Evolutionary conservation across 2,797 vertebrate genomes (phyloP).

Genomic region (Chelon labrosus): DNA sequence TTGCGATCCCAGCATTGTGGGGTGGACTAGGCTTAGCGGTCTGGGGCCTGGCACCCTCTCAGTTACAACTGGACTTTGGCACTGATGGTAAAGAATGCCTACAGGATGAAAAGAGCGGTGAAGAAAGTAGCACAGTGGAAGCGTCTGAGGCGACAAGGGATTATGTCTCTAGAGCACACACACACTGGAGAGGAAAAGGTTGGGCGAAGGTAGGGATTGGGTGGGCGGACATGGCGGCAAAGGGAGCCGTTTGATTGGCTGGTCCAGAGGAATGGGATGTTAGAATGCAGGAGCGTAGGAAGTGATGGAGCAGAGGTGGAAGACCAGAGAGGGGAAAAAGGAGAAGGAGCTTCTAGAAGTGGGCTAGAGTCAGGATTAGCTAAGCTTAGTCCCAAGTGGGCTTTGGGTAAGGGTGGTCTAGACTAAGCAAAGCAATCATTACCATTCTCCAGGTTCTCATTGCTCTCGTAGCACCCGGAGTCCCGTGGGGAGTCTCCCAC

Average conservation of each 20-base stretch:
- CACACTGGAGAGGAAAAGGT: conserved; percentile 7
- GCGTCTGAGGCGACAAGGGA: conserved; percentile 19
- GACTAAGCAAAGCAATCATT: conserved; percentile 80
- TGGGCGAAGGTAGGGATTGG: conserved; percentile 1
- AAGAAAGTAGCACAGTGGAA: conserved; percentile 65
- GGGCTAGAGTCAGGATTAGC: conserved; percentile 3
- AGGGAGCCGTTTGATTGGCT: conserved; percentile 33
- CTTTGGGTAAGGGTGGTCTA: conserved; percentile 42
- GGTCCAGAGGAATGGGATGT: conserved; percentile 57
- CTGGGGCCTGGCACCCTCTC: conserved; percentile 68
- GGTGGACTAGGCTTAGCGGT: conserved; percentile 68
- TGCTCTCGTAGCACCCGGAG: conserved; percentile 99
- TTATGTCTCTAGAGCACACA: conserved; percentile 6
- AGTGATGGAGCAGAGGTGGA: conserved; percentile 53
- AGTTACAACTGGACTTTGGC: conserved; percentile 71
- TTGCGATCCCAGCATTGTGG: conserved; percentile 63
- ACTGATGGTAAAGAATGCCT: conserved; percentile 76
- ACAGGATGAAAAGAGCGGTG: conserved; percentile 70
- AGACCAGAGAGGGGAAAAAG: conserved; percentile 18
- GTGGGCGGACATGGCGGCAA: conserved; percentile 28
- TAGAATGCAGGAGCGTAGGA: conserved; percentile 70
- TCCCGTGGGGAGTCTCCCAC: conserved; percentile 94
- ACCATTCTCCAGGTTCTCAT: conserved; percentile 98
- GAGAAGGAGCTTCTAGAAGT: conserved; percentile 37
- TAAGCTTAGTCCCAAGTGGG: background rate